phyloP scores from a whole-genome alignment of 2,113 vertebrate species.

The Cyrtonyx montezumae region DNA sequence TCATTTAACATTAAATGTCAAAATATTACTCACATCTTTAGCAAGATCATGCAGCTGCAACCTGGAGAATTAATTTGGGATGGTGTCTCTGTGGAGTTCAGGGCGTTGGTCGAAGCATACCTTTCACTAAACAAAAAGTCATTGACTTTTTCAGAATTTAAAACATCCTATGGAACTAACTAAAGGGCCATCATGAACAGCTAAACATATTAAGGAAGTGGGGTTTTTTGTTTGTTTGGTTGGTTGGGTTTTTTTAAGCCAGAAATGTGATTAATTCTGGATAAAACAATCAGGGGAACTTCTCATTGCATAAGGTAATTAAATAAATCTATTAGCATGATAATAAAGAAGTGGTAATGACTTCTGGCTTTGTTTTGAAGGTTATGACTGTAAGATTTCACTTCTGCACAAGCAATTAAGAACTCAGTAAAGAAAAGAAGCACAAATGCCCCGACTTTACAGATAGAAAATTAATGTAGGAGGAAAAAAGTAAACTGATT shows the following conservation, averaged over 20 bases:
- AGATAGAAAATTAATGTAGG: neutral
- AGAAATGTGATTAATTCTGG: conserved; percentile 68
- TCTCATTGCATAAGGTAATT: conserved; percentile 59
- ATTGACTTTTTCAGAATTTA: conserved; percentile 56
- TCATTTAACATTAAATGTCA: conserved; percentile 83
- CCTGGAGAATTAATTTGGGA: conserved; percentile 77
- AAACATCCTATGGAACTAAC: conserved; percentile 44
- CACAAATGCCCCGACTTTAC: neutral
- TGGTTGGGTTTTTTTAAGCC: conserved; percentile 61
- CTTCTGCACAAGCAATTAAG: conserved; percentile 51
- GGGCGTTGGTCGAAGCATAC: conserved; percentile 71
- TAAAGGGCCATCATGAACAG: conserved; percentile 69
- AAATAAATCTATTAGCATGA: conserved; percentile 37
- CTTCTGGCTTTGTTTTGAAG: conserved; percentile 38
- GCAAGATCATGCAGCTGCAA: conserved; percentile 75
- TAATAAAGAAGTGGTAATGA: conserved; percentile 36
- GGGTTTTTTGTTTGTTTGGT: too few species aligned
- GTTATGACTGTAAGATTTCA: conserved; percentile 46
- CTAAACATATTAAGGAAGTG: conserved; percentile 54
- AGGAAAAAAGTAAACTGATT: neutral
- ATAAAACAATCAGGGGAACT: conserved; percentile 63
- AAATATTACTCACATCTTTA: conserved; percentile 79
- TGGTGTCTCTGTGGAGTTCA: conserved; percentile 70
- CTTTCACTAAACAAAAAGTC: conserved; percentile 67
- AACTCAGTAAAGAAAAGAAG: neutral